Evolutionary conservation across 1,140 invertebrate species (phyloP), one percentile per base, ranked within the genome.

Genomic region (Ceratina australensis): DNA sequence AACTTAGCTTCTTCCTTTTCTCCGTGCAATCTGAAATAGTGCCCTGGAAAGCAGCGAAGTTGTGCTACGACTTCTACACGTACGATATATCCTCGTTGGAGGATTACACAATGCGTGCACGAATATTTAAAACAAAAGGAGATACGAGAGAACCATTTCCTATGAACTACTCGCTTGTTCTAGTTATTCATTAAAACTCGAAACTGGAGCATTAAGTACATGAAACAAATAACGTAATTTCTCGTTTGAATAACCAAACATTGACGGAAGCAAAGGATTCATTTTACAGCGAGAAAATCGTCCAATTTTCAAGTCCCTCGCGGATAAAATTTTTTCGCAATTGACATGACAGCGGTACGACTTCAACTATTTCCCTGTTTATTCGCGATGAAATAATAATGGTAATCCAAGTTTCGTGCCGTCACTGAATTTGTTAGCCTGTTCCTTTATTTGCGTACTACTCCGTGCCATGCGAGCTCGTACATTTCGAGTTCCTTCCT

Each of bases 1-100:
- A 69, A 56, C 60, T 78, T 72, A 5, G 20, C 47, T 28, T 28
- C 54, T 33, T 47, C 81, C 22, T 59, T 26, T 28, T 28, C 54
- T 33, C 28, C 81, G 22, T 59, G 18, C 33, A 77, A 72, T 47
- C 80, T 73, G 52, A 49, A 68, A 33, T 71, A 52, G n/a, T 22
- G 33, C 42, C 16, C 54, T 3, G 56, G 18, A 15, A 59, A 12
- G 47, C 47, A n/a, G n/a, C n/a, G 8, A 57, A 75, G 49, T 75
- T 42, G 24, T 26, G n/a, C 1, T 13, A 54, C 16, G 28, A 42
- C n/a, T 52, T 18, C 4, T 10, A 24, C 64, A 12, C 1, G 13
- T 66, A 47, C 26, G 22, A 15, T 47, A 56, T 64, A 42, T 49
- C 1, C 10, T 13, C 2, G 49, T 54, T 28, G 16, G 16, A 54